Conservation (phyloP, 2,888 invertebrate species). For the Scaeva pyrastri region DNA sequence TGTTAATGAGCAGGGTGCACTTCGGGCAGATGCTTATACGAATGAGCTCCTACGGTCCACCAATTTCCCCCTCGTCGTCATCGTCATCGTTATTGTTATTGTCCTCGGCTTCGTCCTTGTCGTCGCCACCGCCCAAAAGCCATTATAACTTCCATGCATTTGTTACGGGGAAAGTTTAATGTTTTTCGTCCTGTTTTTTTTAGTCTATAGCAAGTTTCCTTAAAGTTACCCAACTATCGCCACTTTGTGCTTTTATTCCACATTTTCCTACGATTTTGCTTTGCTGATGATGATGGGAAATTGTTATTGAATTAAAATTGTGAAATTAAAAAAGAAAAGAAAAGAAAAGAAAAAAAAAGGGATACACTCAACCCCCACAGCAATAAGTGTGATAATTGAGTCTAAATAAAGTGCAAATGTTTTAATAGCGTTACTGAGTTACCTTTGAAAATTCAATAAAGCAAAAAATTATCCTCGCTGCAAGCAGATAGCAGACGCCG, state of each 20-base stretch:
- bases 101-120: background rate
- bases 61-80: background rate
- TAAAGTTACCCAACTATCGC: constrained; percentile 17
- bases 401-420: constrained; percentile 67
- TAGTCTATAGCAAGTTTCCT: no score
- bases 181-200: constrained; percentile 5
- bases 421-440: constrained; percentile 55
- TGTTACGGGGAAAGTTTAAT: constrained; percentile 44
- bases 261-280: background rate
- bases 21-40: constrained; percentile 9
- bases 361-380: constrained; percentile 18
- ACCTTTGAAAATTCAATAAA: constrained; percentile 41
- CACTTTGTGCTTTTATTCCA: constrained; percentile 32
- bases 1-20: constrained; percentile 57
- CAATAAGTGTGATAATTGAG: constrained; percentile 63
- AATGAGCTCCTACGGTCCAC: constrained; percentile 14
- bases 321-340: constrained; percentile 18
- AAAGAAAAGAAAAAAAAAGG: background rate
- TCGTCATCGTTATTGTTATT: no score
- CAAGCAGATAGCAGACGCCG: background rate
- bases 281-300: constrained; percentile 18
- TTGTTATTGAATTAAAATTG: constrained; percentile 65
- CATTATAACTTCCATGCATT: constrained; percentile 10
- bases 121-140: background rate
- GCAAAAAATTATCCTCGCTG: constrained; percentile 16